phyloP scores from a whole-genome alignment of 2,797 vertebrate genomes.

The Poecilia wingei region DNA sequence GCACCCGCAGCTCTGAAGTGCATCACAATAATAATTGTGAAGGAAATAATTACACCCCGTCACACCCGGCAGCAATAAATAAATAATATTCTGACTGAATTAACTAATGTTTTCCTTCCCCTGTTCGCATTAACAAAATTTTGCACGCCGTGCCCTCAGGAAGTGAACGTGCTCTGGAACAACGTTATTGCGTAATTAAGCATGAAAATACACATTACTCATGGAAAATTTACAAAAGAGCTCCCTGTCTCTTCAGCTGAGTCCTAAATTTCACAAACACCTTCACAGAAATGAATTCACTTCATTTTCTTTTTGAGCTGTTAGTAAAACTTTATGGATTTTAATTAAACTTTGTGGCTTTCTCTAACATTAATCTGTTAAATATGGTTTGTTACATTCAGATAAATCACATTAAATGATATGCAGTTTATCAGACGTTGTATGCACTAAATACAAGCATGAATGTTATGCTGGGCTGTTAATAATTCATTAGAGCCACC shows the following conservation, averaged over 20 bases:
- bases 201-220: constrained; percentile 40
- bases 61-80: constrained; percentile 24
- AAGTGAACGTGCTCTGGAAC: constrained; percentile 27
- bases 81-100: constrained; percentile 53
- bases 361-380: not conserved
- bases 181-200: constrained; percentile 57
- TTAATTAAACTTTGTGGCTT: not conserved
- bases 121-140: constrained; percentile 30
- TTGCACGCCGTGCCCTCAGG: constrained; percentile 19
- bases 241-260: constrained; percentile 13
- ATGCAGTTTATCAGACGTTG: not conserved
- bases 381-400: not conserved
- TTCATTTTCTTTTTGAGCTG: constrained; percentile 27
- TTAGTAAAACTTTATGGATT: not conserved
- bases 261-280: constrained; percentile 27
- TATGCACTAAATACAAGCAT: not conserved
- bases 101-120: constrained; percentile 38
- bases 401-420: not conserved
- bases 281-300: constrained; percentile 13
- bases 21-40: constrained; percentile 46
- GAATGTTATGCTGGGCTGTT: not conserved
- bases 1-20: constrained; percentile 31
- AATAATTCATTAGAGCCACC: not conserved
- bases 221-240: constrained; percentile 44
- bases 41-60: constrained; percentile 29